These are phyloP conservation scores for Ranitomeya variabilis DNA, from an alignment of 2,113 vertebrate genomes.

Conservation along the genomic window DNA sequence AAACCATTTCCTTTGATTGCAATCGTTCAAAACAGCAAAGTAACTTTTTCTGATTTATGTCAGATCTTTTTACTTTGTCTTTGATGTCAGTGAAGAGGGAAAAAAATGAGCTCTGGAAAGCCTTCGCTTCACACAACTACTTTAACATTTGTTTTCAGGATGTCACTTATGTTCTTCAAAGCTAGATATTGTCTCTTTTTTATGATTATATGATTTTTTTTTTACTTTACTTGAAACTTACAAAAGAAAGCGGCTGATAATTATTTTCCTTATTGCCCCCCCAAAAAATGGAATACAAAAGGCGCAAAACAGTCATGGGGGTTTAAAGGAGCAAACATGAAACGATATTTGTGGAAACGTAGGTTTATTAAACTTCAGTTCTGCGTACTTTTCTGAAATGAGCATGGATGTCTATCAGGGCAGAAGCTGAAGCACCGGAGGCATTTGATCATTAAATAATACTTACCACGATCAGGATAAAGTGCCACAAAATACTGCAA, in stretches of 20 bases:
- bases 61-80: constrained; percentile 82
- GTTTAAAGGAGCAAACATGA: constrained; percentile 50
- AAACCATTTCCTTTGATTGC: constrained; percentile 87
- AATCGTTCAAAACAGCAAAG: constrained; percentile 87
- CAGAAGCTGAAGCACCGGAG: neutral
- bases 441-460: neutral
- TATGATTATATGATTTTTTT: constrained; percentile 69
- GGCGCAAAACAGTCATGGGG: constrained; percentile 19
- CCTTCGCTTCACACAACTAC: constrained; percentile 73
- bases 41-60: constrained; percentile 84
- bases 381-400: neutral
- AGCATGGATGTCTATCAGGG: neutral
- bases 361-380: neutral
- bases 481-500: neutral
- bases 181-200: constrained; percentile 72
- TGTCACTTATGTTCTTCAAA: constrained; percentile 81
- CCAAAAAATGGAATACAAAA: constrained; percentile 19
- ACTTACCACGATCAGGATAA: neutral
- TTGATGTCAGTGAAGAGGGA: constrained; percentile 80
- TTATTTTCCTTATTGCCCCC: constrained; percentile 22
- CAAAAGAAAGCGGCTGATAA: constrained; percentile 29
- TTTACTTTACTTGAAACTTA: constrained; percentile 54
- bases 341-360: constrained; percentile 26
- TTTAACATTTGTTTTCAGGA: constrained; percentile 83
- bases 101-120: constrained; percentile 75